Evolutionary conservation across 2,797 vertebrate genomes (phyloP).

Genomic region (Notoglanidium macrostoma): DNA sequence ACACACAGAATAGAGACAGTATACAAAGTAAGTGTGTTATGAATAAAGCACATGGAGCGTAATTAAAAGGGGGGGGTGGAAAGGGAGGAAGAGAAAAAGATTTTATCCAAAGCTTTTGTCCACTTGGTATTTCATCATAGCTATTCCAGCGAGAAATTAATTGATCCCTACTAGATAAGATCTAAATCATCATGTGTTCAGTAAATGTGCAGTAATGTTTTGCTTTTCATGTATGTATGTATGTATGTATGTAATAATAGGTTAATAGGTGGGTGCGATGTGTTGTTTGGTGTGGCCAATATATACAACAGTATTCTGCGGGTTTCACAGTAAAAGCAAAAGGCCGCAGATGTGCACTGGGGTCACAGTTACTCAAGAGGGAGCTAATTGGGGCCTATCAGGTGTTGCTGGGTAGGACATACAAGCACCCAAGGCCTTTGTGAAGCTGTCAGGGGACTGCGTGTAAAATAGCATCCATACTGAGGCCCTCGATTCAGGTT

Average conservation of each 20-base stretch:
- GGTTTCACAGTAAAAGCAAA: slow-evolving; percentile 52
- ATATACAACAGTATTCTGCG: background rate
- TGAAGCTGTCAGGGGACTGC: slow-evolving; percentile 58
- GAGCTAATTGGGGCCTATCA: slow-evolving; percentile 77
- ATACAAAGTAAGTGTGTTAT: background rate
- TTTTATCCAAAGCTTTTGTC: background rate
- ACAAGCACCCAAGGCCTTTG: slow-evolving; percentile 70
- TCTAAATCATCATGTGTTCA: background rate
- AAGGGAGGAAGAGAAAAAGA: background rate
- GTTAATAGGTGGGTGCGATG: too few species aligned
- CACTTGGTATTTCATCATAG: background rate
- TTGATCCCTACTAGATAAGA: background rate
- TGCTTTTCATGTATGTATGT: background rate
- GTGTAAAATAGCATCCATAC: slow-evolving; percentile 43
- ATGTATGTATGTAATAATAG: background rate
- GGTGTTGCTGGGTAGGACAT: slow-evolving; percentile 69
- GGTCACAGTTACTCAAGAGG: slow-evolving; percentile 47
- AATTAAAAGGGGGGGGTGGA: background rate
- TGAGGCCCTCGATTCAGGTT: slow-evolving; percentile 47
- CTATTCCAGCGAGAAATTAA: background rate
- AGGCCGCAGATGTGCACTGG: slow-evolving; percentile 61
- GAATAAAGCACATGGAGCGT: background rate
- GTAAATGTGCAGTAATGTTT: background rate
- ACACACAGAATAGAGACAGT: background rate
- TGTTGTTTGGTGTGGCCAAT: slow-evolving; percentile 3